These are phyloP conservation scores for Macrophya annulata DNA, from an alignment of 2,888 invertebrate genomes.

Conservation along the genomic window DNA sequence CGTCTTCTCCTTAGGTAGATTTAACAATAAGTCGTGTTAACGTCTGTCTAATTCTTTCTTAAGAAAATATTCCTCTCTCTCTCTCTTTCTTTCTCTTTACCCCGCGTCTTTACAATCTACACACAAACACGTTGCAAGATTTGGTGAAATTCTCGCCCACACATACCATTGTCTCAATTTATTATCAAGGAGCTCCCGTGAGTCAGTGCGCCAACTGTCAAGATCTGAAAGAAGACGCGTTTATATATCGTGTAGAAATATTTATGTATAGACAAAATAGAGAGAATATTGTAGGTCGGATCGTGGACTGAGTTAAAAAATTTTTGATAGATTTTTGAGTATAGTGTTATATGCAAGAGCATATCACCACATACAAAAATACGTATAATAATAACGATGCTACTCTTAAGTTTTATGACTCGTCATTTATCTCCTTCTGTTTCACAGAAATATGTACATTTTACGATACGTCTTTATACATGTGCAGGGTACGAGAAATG, in stretches of 20 bases:
- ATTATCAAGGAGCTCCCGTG: not conserved
- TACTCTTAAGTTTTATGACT: not conserved
- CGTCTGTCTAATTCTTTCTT: slow-evolving; percentile 3
- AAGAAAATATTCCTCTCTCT: not conserved
- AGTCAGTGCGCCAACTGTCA: slow-evolving; percentile 28
- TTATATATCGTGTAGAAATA: slow-evolving; percentile 12
- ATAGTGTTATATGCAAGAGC: not conserved
- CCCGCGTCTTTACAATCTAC: not conserved
- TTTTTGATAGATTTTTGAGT: not conserved
- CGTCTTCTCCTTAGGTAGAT: not conserved
- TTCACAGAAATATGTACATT: not conserved
- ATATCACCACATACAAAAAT: not conserved
- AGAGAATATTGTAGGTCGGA: not conserved
- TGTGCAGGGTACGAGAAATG: not conserved
- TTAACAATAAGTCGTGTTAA: not conserved
- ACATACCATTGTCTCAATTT: slow-evolving; percentile 32
- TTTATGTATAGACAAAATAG: not conserved
- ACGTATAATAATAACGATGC: not conserved
- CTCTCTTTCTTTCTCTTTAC: not conserved
- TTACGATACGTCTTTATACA: not conserved
- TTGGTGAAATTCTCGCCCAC: slow-evolving; percentile 48
- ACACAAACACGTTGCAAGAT: slow-evolving; percentile 12
- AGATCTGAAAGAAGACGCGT: not conserved
- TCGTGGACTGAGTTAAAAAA: not conserved
- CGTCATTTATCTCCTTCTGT: not conserved